Evolutionary conservation across 2,113 vertebrate genomes (phyloP).

Genomic region (Mastomys natalensis): DNA sequence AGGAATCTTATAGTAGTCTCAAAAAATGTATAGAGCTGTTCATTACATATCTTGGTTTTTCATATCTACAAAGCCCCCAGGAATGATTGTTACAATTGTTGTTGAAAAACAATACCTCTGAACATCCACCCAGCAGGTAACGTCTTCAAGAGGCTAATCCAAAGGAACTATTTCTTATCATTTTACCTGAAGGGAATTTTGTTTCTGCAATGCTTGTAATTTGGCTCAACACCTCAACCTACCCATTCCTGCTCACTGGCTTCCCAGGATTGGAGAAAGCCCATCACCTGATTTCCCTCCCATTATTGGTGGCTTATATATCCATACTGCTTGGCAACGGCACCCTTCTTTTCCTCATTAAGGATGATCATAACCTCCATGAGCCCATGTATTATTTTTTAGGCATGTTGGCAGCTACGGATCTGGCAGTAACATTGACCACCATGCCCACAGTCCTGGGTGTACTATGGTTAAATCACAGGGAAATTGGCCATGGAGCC

Average conservation of each 20-base stretch:
- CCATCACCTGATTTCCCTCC: conserved; percentile 67
- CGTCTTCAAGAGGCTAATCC: not conserved
- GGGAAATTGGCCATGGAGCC: conserved; percentile 38
- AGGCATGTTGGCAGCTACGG: conserved; percentile 75
- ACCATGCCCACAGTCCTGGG: conserved; percentile 73
- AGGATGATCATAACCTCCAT: conserved; percentile 64
- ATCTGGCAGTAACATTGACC: conserved; percentile 70
- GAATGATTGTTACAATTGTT: not conserved
- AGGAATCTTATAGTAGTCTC: not conserved
- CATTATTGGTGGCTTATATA: conserved; percentile 53
- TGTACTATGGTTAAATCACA: conserved; percentile 72
- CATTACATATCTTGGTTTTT: not conserved
- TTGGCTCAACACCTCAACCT: conserved; percentile 33
- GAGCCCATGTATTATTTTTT: conserved; percentile 81
- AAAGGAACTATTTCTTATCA: not conserved
- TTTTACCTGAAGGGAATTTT: not conserved
- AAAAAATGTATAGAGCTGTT: not conserved
- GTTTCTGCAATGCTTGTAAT: not conserved
- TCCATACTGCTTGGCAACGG: conserved; percentile 65
- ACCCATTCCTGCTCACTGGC: conserved; percentile 69
- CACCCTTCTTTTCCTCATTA: conserved; percentile 71
- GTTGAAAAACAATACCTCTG: not conserved
- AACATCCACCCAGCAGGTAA: not conserved
- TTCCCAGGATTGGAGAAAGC: conserved; percentile 71
- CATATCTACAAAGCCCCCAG: not conserved